phyloP scores from a whole-genome alignment of 2,113 vertebrate genomes.

The Heterochromis multidens region DNA sequence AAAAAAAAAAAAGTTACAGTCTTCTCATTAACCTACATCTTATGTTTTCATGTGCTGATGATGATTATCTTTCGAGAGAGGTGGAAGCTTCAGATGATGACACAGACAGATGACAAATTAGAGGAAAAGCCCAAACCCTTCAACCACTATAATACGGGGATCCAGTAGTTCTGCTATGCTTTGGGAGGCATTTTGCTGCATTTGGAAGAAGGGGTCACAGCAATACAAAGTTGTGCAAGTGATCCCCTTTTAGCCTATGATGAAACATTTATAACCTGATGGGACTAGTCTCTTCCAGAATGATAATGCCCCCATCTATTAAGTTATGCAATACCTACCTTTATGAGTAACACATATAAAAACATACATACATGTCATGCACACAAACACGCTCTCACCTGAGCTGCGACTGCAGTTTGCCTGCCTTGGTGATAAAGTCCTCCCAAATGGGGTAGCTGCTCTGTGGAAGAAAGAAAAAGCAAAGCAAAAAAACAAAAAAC shows the following conservation, averaged over 20 bases:
- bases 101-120: background rate
- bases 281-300: background rate
- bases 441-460: conserved; percentile 83
- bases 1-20: background rate
- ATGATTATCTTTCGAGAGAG: background rate
- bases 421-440: conserved; percentile 82
- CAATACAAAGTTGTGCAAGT: background rate
- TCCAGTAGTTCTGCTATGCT: background rate
- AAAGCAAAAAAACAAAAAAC: conserved; percentile 3
- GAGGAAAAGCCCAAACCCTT: background rate
- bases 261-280: background rate
- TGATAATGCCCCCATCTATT: background rate
- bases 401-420: conserved; percentile 82
- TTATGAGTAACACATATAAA: background rate
- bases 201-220: background rate
- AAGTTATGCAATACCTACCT: background rate
- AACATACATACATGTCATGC: background rate
- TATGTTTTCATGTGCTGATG: background rate
- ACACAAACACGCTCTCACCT: conserved; percentile 66
- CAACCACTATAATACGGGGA: background rate
- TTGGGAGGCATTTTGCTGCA: background rate
- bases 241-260: background rate
- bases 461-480: conserved; percentile 58
- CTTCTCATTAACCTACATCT: background rate
- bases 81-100: background rate